Percentiles rank a stretch among this genome's conserved stretches.
Evolutionary conservation across 2,113 vertebrate genomes (phyloP).

Genomic region (Bubo bubo): DNA sequence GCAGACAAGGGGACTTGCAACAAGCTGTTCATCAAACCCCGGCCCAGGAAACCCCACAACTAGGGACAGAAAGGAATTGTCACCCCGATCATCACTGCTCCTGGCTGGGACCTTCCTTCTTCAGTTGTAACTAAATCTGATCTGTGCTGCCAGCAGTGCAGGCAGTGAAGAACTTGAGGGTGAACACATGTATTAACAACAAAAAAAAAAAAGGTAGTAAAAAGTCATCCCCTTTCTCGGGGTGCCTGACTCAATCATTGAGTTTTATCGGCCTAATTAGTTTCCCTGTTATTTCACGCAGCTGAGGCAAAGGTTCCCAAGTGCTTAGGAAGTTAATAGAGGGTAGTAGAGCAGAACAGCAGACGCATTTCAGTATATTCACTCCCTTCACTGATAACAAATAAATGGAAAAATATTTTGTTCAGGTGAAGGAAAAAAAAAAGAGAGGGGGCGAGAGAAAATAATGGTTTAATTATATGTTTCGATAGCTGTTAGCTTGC

Average conservation of each 20-base stretch:
- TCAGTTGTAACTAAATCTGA: not conserved
- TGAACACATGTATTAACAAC: not conserved
- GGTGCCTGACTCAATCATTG: not conserved
- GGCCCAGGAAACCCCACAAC: not conserved
- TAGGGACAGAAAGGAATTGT: not conserved
- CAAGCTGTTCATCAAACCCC: not conserved
- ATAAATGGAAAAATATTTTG: not conserved
- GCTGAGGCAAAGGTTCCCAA: slow-evolving; percentile 7
- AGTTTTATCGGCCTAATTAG: slow-evolving; percentile 47
- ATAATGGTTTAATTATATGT: not conserved
- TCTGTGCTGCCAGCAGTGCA: not conserved
- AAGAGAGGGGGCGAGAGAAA: not conserved
- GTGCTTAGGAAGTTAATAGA: slow-evolving; percentile 32
- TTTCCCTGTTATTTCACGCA: slow-evolving; percentile 5
- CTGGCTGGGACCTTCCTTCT: not conserved
- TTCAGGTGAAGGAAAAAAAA: not conserved
- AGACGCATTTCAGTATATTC: not conserved
- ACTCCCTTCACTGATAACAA: slow-evolving; percentile 33
- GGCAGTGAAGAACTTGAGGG: not conserved
- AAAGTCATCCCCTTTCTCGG: not conserved
- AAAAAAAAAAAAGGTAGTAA: not conserved
- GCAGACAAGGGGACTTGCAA: not conserved
- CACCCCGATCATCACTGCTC: not conserved
- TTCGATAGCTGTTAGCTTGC: not conserved
- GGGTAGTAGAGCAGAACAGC: slow-evolving; percentile 29